Evolutionary conservation across 2,113 vertebrate genomes (phyloP).

Genomic region (Seriola rivoliana): DNA sequence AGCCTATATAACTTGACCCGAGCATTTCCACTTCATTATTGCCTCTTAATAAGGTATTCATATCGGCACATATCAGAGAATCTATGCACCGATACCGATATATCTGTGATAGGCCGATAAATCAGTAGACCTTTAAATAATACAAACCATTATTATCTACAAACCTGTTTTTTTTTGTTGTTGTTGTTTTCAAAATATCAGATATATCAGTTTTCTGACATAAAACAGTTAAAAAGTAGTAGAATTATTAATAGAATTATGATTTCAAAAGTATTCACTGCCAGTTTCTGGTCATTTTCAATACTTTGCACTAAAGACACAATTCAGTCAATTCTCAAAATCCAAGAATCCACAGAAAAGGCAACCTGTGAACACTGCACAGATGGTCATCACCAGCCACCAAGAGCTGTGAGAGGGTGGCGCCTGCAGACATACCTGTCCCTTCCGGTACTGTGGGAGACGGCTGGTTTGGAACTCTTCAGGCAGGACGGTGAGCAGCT

Average conservation of each 20-base stretch:
- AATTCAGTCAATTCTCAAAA: background rate
- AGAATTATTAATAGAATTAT: too few species aligned
- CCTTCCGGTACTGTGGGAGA: slow-evolving; percentile 94
- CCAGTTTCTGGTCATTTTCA: background rate
- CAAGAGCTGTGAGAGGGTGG: background rate
- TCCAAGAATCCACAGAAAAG: background rate
- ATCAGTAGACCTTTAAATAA: too few species aligned
- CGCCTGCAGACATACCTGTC: slow-evolving; percentile 87
- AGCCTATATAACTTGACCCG: too few species aligned
- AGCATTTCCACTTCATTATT: too few species aligned
- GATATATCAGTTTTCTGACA: background rate
- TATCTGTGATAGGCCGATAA: too few species aligned
- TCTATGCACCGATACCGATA: too few species aligned
- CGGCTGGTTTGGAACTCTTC: slow-evolving; percentile 99
- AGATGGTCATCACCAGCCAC: background rate
- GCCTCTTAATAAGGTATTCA: too few species aligned
- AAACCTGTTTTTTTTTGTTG: too few species aligned
- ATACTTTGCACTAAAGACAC: too few species aligned
- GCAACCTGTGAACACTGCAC: background rate
- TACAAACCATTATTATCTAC: too few species aligned
- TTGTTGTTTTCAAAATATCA: background rate
- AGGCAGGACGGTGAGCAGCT: slow-evolving; percentile 96
- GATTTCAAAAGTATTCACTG: background rate
- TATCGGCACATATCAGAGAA: too few species aligned
- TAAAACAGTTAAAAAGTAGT: background rate